Percentiles rank a stretch among this genome's conserved stretches.
phyloP scores from a whole-genome alignment of 1,140 invertebrate genomes.

The Laupala kohalensis region DNA sequence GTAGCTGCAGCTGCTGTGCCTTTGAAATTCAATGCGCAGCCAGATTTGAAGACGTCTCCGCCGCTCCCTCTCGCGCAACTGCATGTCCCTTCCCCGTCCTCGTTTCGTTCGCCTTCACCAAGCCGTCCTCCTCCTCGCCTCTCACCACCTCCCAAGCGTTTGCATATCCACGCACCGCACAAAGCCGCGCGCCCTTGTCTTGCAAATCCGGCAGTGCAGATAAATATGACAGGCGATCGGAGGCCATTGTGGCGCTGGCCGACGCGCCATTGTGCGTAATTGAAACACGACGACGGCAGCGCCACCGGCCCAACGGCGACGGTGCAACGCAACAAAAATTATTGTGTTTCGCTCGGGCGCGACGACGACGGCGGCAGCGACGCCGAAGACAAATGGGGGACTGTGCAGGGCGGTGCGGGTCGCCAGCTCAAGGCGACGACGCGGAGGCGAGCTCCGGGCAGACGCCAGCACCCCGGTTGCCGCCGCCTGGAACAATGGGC shows the following conservation, averaged over 20 bases:
- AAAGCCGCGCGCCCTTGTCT: not conserved
- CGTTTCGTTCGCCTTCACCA: not conserved
- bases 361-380: not conserved
- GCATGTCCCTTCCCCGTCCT: too few species aligned
- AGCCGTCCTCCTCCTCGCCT: not conserved
- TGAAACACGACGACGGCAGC: not conserved
- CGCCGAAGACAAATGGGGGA: too few species aligned
- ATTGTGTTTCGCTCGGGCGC: not conserved
- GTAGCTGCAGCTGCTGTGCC: not conserved
- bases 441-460: not conserved
- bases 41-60: not conserved
- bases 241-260: not conserved
- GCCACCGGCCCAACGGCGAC: too few species aligned
- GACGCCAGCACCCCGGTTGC: not conserved
- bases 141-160: not conserved
- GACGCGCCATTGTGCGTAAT: not conserved
- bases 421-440: too few species aligned
- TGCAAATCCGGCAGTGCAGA: not conserved
- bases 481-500: not conserved
- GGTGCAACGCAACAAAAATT: not conserved
- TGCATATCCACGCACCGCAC: not conserved
- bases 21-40: not conserved
- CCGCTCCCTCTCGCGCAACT: too few species aligned
- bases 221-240: not conserved
- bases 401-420: too few species aligned